Evolutionary conservation across 2,888 invertebrate genomes (phyloP), one percentile per base, ranked within the genome.

Genomic region (Callyntrura sp.): DNA sequence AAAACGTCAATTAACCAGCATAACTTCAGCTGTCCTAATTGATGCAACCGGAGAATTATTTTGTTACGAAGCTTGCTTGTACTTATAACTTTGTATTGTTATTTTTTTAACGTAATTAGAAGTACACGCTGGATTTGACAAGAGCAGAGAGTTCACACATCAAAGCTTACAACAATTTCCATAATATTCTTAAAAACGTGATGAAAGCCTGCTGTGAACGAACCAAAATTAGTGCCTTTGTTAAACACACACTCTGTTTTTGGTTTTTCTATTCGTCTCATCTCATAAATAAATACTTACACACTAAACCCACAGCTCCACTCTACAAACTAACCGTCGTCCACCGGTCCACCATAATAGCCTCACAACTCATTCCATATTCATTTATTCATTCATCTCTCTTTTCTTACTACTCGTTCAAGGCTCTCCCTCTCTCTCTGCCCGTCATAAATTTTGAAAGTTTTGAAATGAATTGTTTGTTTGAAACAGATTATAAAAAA

Each of bases 301-400:
- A 48, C 51, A 68, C 9, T 17, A 2, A 35, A 35, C 35, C 35
- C 35, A 35, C 35, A 35, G 35, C 35, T 35, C 51, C 12, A 73
- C 35, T 35, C 51, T 17, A 73, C 35, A 55, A 28, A 6, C 35
- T 35, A 35, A 35, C 35, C 35, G 35, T 35, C 35, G 3, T 4
- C 35, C 35, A 35, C 35, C n/a, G n/a, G n/a, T n/a, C n/a, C n/a
- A n/a, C n/a, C n/a, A n/a, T n/a, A 81, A 45, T 20, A n/a, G 17
- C 68, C 12, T n/a, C 83, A 62, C 55, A 57, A 65, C 79, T 82
- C 87, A 88, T 88, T 88, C 62, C 35, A 25, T 88, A 88, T 88
- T 88, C 87, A 88, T 88, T 55, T 88, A 88, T 88, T 88, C 87
- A 82, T 88, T 79, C 86, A 86, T 76, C 51, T 65, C 28, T 76